Percentiles rank a stretch among this genome's conserved stretches.
Conservation (phyloP, 2,113 vertebrate species). For the Myiagra hebetior region DNA sequence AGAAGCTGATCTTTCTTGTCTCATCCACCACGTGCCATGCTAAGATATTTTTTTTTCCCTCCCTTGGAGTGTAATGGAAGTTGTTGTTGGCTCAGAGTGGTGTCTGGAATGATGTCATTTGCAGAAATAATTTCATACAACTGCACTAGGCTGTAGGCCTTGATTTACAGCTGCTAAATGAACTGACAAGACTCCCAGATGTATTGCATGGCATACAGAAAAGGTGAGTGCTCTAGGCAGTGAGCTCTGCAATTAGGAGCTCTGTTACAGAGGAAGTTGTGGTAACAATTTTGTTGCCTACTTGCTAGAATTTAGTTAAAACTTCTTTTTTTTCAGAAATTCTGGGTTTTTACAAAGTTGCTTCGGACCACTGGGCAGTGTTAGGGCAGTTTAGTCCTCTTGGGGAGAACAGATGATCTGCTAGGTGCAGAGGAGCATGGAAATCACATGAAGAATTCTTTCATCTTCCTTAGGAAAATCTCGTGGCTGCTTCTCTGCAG, state of each 20-base stretch:
- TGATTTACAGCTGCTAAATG: not conserved
- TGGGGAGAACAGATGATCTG: not conserved
- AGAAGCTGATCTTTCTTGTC: not conserved
- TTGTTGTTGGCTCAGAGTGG: not conserved
- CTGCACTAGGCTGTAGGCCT: not conserved
- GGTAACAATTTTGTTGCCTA: not conserved
- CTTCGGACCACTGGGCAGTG: accelerated
- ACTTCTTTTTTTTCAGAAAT: not conserved
- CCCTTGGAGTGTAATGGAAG: not conserved
- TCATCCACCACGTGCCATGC: not conserved
- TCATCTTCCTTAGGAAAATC: not conserved
- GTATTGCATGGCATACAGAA: not conserved
- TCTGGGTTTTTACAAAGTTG: not conserved
- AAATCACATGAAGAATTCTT: not conserved
- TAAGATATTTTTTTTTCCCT: not conserved
- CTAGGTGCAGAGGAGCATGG: not conserved
- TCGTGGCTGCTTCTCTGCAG: not conserved
- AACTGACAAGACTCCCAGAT: not conserved
- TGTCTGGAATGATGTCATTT: not conserved
- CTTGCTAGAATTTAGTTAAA: not conserved
- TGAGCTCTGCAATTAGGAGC: not conserved
- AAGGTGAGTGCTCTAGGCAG: not conserved
- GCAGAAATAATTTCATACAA: not conserved
- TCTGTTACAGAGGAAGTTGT: not conserved
- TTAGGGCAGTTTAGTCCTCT: not conserved